These are phyloP conservation scores for Microtus oregoni DNA, from an alignment of 2,113 vertebrate species.

Conservation along the genomic window DNA sequence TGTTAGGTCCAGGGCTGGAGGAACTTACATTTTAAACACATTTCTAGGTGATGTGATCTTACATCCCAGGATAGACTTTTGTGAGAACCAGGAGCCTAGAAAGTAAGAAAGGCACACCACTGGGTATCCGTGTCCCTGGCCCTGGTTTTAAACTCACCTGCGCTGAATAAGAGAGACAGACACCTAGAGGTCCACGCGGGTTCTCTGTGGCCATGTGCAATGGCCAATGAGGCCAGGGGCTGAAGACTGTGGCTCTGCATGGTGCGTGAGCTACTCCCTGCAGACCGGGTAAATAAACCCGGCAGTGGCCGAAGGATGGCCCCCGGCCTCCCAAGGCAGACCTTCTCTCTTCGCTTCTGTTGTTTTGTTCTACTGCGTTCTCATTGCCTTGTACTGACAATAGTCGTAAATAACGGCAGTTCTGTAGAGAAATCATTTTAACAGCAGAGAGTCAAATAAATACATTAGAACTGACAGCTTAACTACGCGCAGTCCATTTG, in stretches of 20 bases:
- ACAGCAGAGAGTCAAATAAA: conserved; percentile 70
- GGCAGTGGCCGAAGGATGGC: background rate
- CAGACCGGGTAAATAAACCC: background rate
- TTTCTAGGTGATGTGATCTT: background rate
- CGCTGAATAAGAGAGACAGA: background rate
- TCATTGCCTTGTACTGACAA: conserved; percentile 70
- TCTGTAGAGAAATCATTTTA: conserved; percentile 60
- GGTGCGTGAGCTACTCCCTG: background rate
- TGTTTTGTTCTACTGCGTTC: conserved; percentile 72
- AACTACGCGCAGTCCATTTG: conserved; percentile 45
- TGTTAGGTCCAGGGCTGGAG: background rate
- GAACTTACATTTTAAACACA: background rate
- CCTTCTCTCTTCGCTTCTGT: conserved; percentile 30
- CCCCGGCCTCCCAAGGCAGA: background rate
- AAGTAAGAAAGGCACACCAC: background rate
- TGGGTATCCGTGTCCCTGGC: background rate
- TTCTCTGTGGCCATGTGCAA: background rate
- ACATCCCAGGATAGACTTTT: background rate
- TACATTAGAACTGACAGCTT: conserved; percentile 76
- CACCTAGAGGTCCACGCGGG: background rate
- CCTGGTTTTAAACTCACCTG: background rate
- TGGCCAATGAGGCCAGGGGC: rapidly evolving
- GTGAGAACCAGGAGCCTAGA: background rate
- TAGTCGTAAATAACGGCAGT: conserved; percentile 48
- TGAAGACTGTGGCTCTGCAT: background rate